phyloP scores from a whole-genome alignment of 1,140 invertebrate genomes.

The Capitella teleta region DNA sequence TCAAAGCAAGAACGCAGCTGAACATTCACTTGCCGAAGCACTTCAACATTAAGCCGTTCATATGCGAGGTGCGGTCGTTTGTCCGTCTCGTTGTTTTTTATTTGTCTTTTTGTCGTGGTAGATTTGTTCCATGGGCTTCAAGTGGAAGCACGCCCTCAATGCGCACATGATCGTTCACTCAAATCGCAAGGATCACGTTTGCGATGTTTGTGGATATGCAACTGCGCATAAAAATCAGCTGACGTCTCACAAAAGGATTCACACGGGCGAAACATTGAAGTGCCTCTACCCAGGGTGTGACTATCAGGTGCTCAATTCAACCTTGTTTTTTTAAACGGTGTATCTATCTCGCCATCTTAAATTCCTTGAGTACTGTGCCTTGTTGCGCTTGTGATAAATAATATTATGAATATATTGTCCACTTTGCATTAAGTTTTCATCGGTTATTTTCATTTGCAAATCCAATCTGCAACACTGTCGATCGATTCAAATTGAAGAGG shows the following conservation, averaged over 20 bases:
- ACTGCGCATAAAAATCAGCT: constrained; percentile 51
- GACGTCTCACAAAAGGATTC: constrained; percentile 47
- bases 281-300: constrained; percentile 45
- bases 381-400: too few species aligned
- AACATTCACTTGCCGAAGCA: constrained; percentile 49
- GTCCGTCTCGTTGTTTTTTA: too few species aligned
- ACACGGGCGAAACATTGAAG: constrained; percentile 47
- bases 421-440: too few species aligned
- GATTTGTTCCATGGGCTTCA: constrained; percentile 51
- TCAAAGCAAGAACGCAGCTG: constrained; percentile 46
- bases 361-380: too few species aligned
- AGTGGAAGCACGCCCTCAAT: constrained; percentile 48
- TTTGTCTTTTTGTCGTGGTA: too few species aligned
- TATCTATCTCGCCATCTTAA: too few species aligned
- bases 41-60: constrained; percentile 44
- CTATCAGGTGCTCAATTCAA: too few species aligned
- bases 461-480: too few species aligned
- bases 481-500: too few species aligned
- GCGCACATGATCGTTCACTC: constrained; percentile 48
- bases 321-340: too few species aligned
- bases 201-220: constrained; percentile 48
- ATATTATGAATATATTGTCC: too few species aligned
- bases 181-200: constrained; percentile 46
- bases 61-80: constrained; percentile 49
- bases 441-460: too few species aligned